Base-by-base conservation (phyloP, 2,888 invertebrate genomes). In the Eremobia ochroleuca region DNA sequence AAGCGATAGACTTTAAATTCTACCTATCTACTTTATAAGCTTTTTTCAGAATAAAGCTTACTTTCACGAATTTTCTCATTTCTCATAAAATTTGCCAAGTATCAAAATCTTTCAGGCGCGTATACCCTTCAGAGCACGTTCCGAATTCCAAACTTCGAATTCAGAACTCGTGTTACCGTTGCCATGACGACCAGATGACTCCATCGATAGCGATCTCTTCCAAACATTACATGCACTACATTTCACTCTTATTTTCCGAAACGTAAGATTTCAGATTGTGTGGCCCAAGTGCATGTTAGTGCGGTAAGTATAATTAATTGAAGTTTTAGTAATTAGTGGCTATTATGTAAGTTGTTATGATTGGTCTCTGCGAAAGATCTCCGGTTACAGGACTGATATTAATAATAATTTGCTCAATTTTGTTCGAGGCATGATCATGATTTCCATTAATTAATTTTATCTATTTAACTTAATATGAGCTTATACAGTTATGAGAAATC, bases 81-180 rank as follows among this genome's bases (percentile, higher is more conserved):
- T 34, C 49, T 18, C 0, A 9, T 25, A 55, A 61, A 65, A 21
- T n/a, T n/a, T 58, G 25, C 43, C 13, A 73, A 89, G 85, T 80
- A 90, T 85, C 90, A 91, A 91, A 74, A 79, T 73, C 1, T 9
- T 62, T 80, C 59, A 43, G 58, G 34, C 21, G 8, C 4, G 31
- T 64, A 34, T 49, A 55, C 58, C 67, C 85, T 85, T 81, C 82
- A 82, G 83, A 90, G 88, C 92, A 92, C 92, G 92, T 92, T 90
- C 89, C 83, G 79, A 90, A 90, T 89, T 90, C 87, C 88, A 82
- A 91, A 90, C 87, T 92, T 88, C 87, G 85, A 92, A 92, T 92
- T 92, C 92, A 87, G 88, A 89, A 89, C 88, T 91, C 91, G 92
- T 91, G 88, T 89, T 76, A 66, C 83, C 87, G 92, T 92, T 89